Conservation (phyloP, 2,113 vertebrate species). For the Hemichromis elongatus region DNA sequence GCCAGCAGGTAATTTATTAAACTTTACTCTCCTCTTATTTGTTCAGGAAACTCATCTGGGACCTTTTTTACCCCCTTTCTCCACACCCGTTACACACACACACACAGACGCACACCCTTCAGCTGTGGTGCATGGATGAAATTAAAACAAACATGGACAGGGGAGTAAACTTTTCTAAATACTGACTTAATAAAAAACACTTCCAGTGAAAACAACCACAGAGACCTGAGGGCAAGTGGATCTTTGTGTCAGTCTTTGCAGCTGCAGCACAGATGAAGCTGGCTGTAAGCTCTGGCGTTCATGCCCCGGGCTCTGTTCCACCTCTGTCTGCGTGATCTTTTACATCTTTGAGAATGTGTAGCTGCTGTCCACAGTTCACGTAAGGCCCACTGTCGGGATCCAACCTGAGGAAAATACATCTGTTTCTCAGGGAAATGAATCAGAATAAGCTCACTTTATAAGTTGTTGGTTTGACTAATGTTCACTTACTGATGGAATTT, state of each 20-base stretch:
- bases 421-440: neutral
- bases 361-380: neutral
- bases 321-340: conserved; percentile 21
- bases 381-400: neutral
- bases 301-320: conserved; percentile 5
- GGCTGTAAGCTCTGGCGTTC: conserved; percentile 8
- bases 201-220: conserved; percentile 41
- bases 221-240: conserved; percentile 22
- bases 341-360: neutral
- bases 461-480: conserved; percentile 47
- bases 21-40: conserved; percentile 21
- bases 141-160: conserved; percentile 57
- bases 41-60: conserved; percentile 31
- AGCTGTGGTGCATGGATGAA: conserved; percentile 37
- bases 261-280: conserved; percentile 40
- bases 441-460: conserved; percentile 41
- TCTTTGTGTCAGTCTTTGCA: conserved; percentile 32
- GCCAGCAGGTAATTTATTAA: conserved; percentile 23
- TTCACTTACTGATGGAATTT: conserved; percentile 14
- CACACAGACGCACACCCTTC: neutral
- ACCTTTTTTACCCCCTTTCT: neutral
- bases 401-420: neutral
- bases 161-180: conserved; percentile 60
- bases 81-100: neutral
- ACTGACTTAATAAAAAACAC: conserved; percentile 59